These are phyloP conservation scores for Synanthedon tipuliformis DNA, from an alignment of 2,888 invertebrate genomes.

Conservation along the genomic window DNA sequence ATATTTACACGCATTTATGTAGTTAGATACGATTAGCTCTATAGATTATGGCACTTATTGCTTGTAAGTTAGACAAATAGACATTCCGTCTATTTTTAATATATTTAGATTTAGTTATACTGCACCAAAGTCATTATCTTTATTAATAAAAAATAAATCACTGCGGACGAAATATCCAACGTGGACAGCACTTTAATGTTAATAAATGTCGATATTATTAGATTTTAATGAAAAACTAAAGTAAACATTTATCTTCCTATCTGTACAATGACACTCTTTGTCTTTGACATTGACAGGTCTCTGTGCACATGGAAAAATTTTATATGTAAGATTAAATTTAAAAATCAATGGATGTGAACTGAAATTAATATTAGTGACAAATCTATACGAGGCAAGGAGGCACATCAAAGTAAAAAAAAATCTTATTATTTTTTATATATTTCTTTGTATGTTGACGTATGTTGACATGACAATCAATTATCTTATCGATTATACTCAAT, in stretches of 20 bases:
- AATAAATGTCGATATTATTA: constrained; percentile 5
- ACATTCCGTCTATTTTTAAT: constrained; percentile 11
- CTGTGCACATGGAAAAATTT: neutral
- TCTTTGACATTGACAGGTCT: too few relatives aligned
- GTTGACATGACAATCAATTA: too few relatives aligned
- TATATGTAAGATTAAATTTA: constrained; percentile 1
- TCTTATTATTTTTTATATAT: constrained; percentile 3
- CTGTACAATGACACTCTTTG: too few relatives aligned
- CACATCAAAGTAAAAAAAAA: constrained; percentile 38
- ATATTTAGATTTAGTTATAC: neutral
- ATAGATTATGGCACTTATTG: neutral
- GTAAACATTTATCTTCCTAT: neutral
- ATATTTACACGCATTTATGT: neutral
- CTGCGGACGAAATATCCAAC: too few relatives aligned
- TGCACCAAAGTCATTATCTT: neutral
- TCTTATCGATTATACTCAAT: too few relatives aligned
- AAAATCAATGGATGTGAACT: constrained; percentile 37
- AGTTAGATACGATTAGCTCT: neutral
- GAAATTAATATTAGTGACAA: constrained; percentile 23
- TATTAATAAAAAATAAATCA: neutral
- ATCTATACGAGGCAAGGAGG: constrained; percentile 43
- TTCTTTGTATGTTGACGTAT: neutral
- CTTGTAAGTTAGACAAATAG: constrained; percentile 6
- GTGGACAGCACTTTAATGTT: constrained; percentile 1
- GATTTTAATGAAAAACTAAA: neutral